phyloP scores from a whole-genome alignment of 2,113 vertebrate genomes.

The Rhabdornis inornatus region DNA sequence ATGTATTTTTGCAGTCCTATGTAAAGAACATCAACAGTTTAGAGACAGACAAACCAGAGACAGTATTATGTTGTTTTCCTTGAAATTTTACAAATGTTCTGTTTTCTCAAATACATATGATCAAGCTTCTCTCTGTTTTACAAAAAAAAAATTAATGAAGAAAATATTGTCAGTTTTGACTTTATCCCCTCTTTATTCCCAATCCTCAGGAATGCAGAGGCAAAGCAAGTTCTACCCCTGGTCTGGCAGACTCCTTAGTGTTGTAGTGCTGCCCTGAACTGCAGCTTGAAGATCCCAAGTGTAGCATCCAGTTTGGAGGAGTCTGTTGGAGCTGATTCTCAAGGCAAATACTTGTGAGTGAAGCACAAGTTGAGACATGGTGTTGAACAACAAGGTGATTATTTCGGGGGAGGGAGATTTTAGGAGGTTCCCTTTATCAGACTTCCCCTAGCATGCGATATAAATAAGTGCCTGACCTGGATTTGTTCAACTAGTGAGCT shows the following conservation, averaged over 20 bases:
- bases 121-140: not conserved
- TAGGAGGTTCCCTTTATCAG: slow-evolving; percentile 23
- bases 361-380: not conserved
- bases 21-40: not conserved
- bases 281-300: not conserved
- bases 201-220: not conserved
- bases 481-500: not conserved
- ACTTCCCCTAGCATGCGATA: not conserved
- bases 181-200: not conserved
- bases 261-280: not conserved
- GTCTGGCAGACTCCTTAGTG: not conserved
- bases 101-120: not conserved
- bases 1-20: not conserved
- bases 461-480: not conserved
- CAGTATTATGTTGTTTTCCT: not conserved
- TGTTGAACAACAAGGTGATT: not conserved
- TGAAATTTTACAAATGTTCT: not conserved
- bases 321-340: not conserved
- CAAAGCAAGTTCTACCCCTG: not conserved
- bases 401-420: not conserved
- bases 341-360: not conserved
- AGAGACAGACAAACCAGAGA: not conserved
- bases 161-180: not conserved
- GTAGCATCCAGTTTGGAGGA: not conserved
- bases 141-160: not conserved